Percentiles rank a stretch among this genome's conserved stretches.
Evolutionary conservation across 2,113 vertebrate genomes (phyloP).

Genomic region (Aythya baeri): DNA sequence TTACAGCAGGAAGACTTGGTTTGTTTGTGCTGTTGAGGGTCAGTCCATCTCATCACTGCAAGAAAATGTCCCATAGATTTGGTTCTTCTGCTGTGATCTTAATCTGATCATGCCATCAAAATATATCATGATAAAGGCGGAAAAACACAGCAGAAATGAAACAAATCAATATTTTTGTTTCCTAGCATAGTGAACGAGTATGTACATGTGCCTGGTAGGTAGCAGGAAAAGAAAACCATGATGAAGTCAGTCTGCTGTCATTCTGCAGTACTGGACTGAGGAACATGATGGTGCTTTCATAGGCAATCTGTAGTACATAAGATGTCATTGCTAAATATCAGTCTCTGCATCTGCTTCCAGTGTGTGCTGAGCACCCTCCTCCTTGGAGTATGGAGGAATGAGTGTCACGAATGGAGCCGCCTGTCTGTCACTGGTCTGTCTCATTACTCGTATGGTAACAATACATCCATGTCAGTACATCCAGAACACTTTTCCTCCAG

Average conservation of each 20-base stretch:
- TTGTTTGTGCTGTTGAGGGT: not conserved
- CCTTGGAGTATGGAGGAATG: not conserved
- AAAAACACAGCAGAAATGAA: not conserved
- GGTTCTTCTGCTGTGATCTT: not conserved
- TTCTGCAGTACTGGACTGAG: not conserved
- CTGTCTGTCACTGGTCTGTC: constrained; percentile 47
- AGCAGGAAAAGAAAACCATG: not conserved
- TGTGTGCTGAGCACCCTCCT: rapidly evolving
- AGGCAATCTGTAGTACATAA: not conserved
- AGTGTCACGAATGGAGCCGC: not conserved
- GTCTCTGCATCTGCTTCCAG: not conserved
- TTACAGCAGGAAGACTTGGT: not conserved
- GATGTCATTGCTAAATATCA: constrained; percentile 5
- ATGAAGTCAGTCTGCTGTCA: not conserved
- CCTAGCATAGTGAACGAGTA: not conserved
- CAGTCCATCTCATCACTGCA: not conserved
- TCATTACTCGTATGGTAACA: constrained; percentile 34
- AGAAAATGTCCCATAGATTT: not conserved
- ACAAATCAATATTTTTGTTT: not conserved
- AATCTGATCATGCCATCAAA: not conserved
- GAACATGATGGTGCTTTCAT: not conserved
- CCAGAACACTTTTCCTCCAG: not conserved
- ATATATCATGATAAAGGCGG: rapidly evolving
- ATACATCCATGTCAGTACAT: not conserved
- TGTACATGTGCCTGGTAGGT: not conserved